These are phyloP conservation scores for Circaetus gallicus DNA, from an alignment of 2,113 vertebrate genomes.

Conservation along the genomic window DNA sequence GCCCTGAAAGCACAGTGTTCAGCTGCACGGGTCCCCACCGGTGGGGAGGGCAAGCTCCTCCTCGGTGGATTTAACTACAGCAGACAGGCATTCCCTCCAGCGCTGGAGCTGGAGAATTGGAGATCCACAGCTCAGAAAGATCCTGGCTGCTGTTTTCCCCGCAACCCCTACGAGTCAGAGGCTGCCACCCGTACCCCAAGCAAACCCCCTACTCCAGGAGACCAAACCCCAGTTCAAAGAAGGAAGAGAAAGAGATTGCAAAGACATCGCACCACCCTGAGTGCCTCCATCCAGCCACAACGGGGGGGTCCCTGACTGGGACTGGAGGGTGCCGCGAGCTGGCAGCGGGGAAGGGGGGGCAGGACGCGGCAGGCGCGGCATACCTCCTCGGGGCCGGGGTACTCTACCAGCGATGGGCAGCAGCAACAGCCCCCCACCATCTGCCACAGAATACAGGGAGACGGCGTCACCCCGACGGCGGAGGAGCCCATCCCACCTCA, in stretches of 20 bases:
- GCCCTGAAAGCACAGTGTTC: background rate
- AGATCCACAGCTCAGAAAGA: background rate
- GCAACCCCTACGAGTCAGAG: background rate
- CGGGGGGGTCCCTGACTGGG: accelerated
- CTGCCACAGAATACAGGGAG: slow-evolving; percentile 68
- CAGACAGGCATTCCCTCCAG: background rate
- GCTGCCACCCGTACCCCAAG: background rate
- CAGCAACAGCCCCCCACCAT: slow-evolving; percentile 71
- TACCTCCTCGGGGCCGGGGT: slow-evolving; percentile 60
- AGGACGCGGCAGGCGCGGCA: background rate
- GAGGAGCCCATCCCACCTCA: background rate
- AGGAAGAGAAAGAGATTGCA: background rate
- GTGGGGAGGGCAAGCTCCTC: background rate
- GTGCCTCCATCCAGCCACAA: background rate
- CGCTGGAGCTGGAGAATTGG: accelerated
- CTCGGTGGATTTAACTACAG: background rate
- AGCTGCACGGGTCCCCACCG: accelerated
- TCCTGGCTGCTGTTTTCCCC: accelerated
- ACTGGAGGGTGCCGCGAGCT: background rate
- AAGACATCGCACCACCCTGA: background rate
- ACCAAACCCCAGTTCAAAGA: background rate
- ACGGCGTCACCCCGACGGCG: background rate
- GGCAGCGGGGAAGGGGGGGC: background rate
- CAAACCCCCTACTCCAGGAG: background rate
- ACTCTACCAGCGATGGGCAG: slow-evolving; percentile 68